Evolutionary conservation across 92 coral and sea anemone genomes (phyloP).

Genomic region (Bergia puertoricense): DNA sequence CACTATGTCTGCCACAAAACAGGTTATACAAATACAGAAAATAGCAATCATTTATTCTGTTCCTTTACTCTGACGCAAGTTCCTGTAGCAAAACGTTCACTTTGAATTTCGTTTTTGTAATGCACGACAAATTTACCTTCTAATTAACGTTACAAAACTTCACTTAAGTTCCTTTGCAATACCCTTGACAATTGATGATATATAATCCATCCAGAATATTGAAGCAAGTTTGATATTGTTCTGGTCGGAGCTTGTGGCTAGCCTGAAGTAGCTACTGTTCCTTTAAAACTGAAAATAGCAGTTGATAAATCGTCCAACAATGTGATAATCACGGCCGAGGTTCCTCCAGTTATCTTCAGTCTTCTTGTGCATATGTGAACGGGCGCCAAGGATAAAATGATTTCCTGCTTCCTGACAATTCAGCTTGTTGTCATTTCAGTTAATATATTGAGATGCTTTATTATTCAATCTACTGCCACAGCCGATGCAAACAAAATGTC

Average conservation of each 20-base stretch:
- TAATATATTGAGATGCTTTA: not conserved
- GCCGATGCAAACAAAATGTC: not conserved
- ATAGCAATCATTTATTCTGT: not conserved
- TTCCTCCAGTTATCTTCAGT: too few relatives aligned
- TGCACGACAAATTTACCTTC: not conserved
- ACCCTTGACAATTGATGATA: not conserved
- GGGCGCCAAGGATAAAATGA: not conserved
- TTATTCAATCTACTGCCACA: not conserved
- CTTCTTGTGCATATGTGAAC: not conserved
- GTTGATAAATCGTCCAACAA: not conserved
- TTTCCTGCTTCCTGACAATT: not conserved
- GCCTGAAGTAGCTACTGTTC: not conserved
- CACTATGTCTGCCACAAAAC: slow-evolving; percentile 3
- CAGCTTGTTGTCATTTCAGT: not conserved
- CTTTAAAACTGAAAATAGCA: not conserved
- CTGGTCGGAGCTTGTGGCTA: not conserved
- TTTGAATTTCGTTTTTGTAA: not conserved
- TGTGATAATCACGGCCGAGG: not conserved
- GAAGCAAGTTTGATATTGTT: not conserved
- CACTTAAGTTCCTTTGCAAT: not conserved
- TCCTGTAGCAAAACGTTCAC: not conserved
- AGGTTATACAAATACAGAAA: not conserved
- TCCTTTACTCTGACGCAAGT: not conserved
- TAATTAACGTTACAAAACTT: not conserved
- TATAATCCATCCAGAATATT: too few relatives aligned